These are phyloP conservation scores for Callithrix jacchus DNA, from an alignment of 2,113 vertebrate species.

Conservation along the genomic window DNA sequence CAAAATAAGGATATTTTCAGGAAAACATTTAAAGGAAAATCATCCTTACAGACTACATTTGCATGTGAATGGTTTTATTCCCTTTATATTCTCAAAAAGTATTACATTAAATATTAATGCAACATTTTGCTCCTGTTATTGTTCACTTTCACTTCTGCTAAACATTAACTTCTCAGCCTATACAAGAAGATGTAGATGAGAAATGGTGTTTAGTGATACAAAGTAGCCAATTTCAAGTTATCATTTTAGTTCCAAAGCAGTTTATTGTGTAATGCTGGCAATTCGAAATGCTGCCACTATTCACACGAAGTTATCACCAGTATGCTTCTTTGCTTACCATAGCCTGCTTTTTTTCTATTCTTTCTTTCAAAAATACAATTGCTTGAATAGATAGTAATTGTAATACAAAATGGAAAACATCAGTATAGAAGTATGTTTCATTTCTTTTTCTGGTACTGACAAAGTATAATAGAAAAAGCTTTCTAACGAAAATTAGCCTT, in stretches of 20 bases:
- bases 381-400: slow-evolving; percentile 49
- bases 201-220: slow-evolving; percentile 54
- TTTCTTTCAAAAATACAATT: slow-evolving; percentile 49
- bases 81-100: slow-evolving; percentile 70
- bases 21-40: slow-evolving; percentile 64
- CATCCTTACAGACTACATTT: slow-evolving; percentile 74
- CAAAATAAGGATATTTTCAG: slow-evolving; percentile 56
- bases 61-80: slow-evolving; percentile 80
- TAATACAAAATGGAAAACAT: slow-evolving; percentile 50
- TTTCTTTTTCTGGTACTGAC: slow-evolving; percentile 27
- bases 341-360: slow-evolving; percentile 25
- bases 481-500: slow-evolving; percentile 28
- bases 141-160: slow-evolving; percentile 70
- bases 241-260: slow-evolving; percentile 30
- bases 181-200: slow-evolving; percentile 57
- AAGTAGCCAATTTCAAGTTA: slow-evolving; percentile 40
- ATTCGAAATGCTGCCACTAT: slow-evolving; percentile 21
- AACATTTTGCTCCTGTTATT: slow-evolving; percentile 76
- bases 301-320: slow-evolving; percentile 47
- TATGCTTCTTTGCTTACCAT: slow-evolving; percentile 26
- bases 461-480: slow-evolving; percentile 46
- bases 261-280: slow-evolving; percentile 20
- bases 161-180: slow-evolving; percentile 69
- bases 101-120: slow-evolving; percentile 82
- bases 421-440: neutral